Evolutionary conservation across 92 coral and sea anemone genomes (phyloP).

Genomic region (Bergia puertoricense): DNA sequence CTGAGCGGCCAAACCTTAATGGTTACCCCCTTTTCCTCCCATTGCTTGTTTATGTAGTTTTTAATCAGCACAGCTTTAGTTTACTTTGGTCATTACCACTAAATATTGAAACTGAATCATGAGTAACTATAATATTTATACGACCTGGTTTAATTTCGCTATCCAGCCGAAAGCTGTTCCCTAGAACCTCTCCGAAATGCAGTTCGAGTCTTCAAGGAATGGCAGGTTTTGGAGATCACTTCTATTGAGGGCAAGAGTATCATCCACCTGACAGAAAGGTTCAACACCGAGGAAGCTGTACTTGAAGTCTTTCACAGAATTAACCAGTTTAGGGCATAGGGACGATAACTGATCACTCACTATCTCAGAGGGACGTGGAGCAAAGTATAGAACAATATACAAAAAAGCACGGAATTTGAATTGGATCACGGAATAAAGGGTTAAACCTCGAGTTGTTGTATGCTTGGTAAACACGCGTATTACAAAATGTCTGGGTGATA

Average conservation of each 20-base stretch:
- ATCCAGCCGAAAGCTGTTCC: slow-evolving; percentile 87
- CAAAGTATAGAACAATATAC: not conserved
- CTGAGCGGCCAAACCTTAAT: too few species aligned
- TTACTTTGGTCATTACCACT: not conserved
- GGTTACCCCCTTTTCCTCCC: too few species aligned
- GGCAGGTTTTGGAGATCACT: slow-evolving; percentile 55
- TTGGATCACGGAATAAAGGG: not conserved
- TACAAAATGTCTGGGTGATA: not conserved
- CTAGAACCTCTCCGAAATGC: slow-evolving; percentile 84
- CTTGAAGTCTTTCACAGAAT: slow-evolving; percentile 71
- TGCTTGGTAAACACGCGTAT: not conserved
- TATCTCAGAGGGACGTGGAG: not conserved
- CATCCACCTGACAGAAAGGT: slow-evolving; percentile 61
- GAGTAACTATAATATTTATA: not conserved
- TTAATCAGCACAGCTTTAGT: too few species aligned
- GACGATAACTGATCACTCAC: not conserved
- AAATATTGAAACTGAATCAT: not conserved
- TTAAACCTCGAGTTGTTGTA: not conserved
- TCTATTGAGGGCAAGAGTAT: slow-evolving; percentile 24
- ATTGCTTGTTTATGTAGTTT: too few species aligned
- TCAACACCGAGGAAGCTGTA: slow-evolving; percentile 56
- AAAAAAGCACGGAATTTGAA: not conserved
- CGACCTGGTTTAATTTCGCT: not conserved
- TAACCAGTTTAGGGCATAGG: slow-evolving; percentile 63
- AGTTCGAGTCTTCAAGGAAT: slow-evolving; percentile 75